These are phyloP conservation scores for Pelecanus crispus DNA, from an alignment of 2,113 vertebrate genomes.

Conservation along the genomic window DNA sequence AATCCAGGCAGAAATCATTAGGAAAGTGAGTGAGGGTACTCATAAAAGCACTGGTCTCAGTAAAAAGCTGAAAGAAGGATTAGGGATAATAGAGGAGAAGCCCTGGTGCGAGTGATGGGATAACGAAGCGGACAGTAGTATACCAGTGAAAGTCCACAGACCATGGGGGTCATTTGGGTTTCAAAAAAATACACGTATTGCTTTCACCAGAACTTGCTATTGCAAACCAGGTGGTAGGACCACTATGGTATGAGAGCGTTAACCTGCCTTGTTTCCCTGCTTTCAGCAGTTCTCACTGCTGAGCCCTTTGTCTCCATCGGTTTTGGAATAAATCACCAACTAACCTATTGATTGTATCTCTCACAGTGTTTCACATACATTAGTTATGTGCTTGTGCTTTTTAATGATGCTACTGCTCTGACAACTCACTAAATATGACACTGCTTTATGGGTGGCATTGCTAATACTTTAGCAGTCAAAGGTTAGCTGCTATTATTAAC, in stretches of 20 bases:
- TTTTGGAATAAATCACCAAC: slow-evolving; percentile 39
- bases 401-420: slow-evolving; percentile 52
- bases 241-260: fast-evolving
- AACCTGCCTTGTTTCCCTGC: not conserved
- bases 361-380: slow-evolving; percentile 6
- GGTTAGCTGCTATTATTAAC: slow-evolving; percentile 25
- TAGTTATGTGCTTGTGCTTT: slow-evolving; percentile 45
- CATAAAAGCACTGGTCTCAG: not conserved
- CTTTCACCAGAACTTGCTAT: not conserved
- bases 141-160: not conserved
- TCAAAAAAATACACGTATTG: not conserved
- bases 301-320: slow-evolving; percentile 12
- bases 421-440: slow-evolving; percentile 47
- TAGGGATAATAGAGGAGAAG: not conserved
- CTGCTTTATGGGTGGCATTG: slow-evolving; percentile 19
- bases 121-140: not conserved
- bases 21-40: not conserved
- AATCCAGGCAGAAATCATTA: slow-evolving; percentile 19
- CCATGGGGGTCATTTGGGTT: not conserved
- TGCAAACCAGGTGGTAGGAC: not conserved
- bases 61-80: not conserved
- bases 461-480: not conserved
- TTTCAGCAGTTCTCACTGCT: not conserved
- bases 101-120: not conserved
- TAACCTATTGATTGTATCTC: slow-evolving; percentile 21